Base-by-base conservation (phyloP, 2,113 vertebrate genomes). In the Paradisaea rubra region DNA sequence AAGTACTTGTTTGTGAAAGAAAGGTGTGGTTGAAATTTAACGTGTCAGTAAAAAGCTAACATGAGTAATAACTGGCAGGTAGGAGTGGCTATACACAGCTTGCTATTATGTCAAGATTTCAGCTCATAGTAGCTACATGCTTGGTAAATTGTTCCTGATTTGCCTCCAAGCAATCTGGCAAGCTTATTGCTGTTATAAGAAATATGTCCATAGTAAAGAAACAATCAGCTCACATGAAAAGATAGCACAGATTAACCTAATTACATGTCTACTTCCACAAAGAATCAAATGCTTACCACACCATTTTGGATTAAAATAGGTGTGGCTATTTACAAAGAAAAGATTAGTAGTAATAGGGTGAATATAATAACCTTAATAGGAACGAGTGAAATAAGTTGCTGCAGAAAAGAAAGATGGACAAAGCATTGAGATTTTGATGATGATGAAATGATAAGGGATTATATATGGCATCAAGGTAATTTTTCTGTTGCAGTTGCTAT, bases 321-420 rank as follows among this genome's bases (percentile, higher is more conserved):
- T 98, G 98, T 98, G 99, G 98, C 98, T 98, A 97, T 98, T 98
- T 98, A 99, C 98, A 98, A 98, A 99, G 98, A 98, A 98, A 97
- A 98, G 98, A 99, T 99, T 99, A 99, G 97, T 94, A 97, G 98
- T 98, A 98, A 97, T 97, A 93, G 88, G 89, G 97, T 98, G 98
- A 98, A 98, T 99, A 98, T 98, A 99, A 99, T 99, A 98, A 97
- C 97, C 97, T 98, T 97, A 98, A 98, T 98, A 97, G 92, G 96
- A 98, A 98, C 98, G 98, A 98, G 98, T 98, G 98, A 98, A 98
- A 97, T 98, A 98, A 98, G 98, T 98, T 98, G 98, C 97, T 98
- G 97, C 97, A 98, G 98, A 99, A 98, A 96, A 94, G 98, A 98
- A 98, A 83, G 97, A 97, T 98, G 98, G 98, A 97, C 97, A 97